phyloP scores from a whole-genome alignment of 2,888 invertebrate genomes.

The Spisula solida region DNA sequence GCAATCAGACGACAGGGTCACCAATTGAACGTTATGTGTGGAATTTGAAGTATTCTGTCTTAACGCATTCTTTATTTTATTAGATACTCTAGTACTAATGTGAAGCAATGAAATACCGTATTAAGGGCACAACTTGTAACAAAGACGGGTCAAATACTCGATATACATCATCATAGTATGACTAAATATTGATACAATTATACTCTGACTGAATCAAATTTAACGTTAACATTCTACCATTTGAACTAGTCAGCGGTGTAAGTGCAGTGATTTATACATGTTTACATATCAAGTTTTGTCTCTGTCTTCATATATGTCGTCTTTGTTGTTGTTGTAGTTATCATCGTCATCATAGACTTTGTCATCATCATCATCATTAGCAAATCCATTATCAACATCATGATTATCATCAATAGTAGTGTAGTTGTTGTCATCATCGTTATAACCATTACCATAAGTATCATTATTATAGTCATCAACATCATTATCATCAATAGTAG shows the following conservation, averaged over 20 bases:
- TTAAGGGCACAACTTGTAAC: conserved; percentile 3
- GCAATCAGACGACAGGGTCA: conserved; percentile 42
- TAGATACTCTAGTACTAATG: conserved; percentile 40
- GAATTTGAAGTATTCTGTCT: conserved; percentile 44
- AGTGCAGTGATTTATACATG: too few species aligned
- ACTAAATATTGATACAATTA: conserved; percentile 9
- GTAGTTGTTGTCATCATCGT: background rate
- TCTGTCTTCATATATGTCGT: background rate
- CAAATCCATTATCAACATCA: background rate
- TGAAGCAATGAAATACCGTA: conserved; percentile 5
- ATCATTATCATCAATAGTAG: background rate
- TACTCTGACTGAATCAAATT: background rate
- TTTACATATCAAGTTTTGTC: too few species aligned
- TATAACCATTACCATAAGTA: background rate
- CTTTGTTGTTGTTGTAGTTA: conserved; percentile 24
- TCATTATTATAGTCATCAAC: background rate
- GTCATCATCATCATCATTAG: conserved; percentile 22
- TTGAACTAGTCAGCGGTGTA: too few species aligned
- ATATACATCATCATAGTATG: conserved; percentile 7
- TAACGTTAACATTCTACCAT: background rate
- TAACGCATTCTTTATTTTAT: conserved; percentile 53
- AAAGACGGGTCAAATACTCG: conserved; percentile 27
- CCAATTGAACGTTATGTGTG: conserved; percentile 21
- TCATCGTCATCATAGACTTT: conserved; percentile 24
- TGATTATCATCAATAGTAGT: background rate